Percentiles rank a stretch among this genome's conserved stretches.
These are phyloP conservation scores for Eciton burchellii DNA, from an alignment of 1,140 invertebrate species.

Conservation along the genomic window DNA sequence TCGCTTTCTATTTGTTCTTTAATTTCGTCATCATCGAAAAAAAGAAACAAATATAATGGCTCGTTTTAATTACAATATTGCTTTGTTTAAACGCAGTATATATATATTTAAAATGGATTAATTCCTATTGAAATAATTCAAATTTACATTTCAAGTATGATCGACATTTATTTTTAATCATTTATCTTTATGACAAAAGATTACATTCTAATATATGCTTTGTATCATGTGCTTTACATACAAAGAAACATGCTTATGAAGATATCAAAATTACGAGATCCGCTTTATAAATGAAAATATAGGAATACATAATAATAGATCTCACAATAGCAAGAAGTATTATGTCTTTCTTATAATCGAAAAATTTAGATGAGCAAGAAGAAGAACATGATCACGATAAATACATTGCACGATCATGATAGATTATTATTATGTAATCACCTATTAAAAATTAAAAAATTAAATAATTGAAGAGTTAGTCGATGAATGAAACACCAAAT, in stretches of 20 bases:
- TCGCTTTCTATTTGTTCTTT: background rate
- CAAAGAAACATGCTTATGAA: constrained; percentile 12
- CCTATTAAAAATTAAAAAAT: background rate
- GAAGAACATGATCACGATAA: background rate
- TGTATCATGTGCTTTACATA: no score
- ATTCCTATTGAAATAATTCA: no score
- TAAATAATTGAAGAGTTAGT: background rate
- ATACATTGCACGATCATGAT: no score
- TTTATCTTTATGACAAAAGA: no score
- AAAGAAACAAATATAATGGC: background rate
- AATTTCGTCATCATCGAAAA: background rate
- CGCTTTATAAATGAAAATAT: constrained; percentile 39
- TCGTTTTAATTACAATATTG: background rate
- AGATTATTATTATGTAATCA: no score
- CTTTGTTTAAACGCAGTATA: background rate
- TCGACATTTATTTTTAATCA: no score
- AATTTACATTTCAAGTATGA: no score
- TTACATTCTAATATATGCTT: no score
- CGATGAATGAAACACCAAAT: constrained; percentile 1
- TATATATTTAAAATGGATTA: background rate
- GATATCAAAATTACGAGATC: background rate
- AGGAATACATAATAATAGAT: constrained; percentile 35
- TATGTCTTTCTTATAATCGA: constrained; percentile 11
- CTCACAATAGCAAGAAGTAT: constrained; percentile 5
- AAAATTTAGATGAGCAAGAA: constrained; percentile 31